These are phyloP conservation scores for Orthosia incerta DNA, from an alignment of 2,888 invertebrate species.

Conservation along the genomic window DNA sequence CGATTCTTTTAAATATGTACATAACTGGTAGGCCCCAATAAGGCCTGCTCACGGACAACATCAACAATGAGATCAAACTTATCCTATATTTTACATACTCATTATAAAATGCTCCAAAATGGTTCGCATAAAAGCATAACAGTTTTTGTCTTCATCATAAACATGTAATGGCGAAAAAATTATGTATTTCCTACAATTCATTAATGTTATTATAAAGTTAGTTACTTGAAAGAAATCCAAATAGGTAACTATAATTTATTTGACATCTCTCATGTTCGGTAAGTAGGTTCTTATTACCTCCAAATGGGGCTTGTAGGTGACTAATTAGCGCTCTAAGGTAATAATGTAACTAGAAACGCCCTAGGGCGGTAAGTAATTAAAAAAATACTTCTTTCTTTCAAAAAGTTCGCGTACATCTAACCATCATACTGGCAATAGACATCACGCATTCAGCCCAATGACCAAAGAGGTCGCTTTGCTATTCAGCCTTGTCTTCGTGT, in stretches of 20 bases:
- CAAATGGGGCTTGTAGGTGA: too few relatives aligned
- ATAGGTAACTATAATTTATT: constrained; percentile 1
- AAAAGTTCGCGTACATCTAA: too few relatives aligned
- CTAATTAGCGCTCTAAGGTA: too few relatives aligned
- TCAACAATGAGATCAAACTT: constrained; percentile 55
- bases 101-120: constrained; percentile 53
- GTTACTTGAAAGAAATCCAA: constrained; percentile 3
- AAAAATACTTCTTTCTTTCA: too few relatives aligned
- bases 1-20: constrained; percentile 8
- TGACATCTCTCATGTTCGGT: too few relatives aligned
- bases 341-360: too few relatives aligned
- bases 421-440: too few relatives aligned
- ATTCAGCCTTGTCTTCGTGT: too few relatives aligned
- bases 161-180: constrained; percentile 14
- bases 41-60: constrained; percentile 48
- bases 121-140: constrained; percentile 33
- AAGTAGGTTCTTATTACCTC: too few relatives aligned
- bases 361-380: too few relatives aligned
- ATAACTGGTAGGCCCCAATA: constrained; percentile 49
- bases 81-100: constrained; percentile 35
- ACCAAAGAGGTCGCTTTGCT: too few relatives aligned
- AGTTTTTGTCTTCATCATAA: constrained; percentile 23
- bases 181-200: background rate
- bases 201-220: constrained; percentile 11
- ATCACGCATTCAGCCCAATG: too few relatives aligned